Percentiles rank a stretch among this genome's conserved stretches.
These are phyloP conservation scores for Lamprotornis superbus DNA, from an alignment of 2,113 vertebrate species.

Conservation along the genomic window DNA sequence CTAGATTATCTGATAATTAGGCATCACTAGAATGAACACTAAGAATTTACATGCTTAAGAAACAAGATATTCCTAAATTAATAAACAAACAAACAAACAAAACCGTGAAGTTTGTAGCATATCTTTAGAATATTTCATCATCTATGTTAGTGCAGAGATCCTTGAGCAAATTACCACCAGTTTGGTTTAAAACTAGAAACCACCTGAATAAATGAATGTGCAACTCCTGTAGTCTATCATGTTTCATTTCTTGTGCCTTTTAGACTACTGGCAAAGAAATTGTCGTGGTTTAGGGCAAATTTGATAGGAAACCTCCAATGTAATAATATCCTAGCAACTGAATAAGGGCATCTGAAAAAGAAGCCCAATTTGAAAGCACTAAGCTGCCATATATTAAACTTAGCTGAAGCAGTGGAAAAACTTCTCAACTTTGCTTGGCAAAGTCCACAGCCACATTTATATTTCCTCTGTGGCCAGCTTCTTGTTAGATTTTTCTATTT, in stretches of 20 bases:
- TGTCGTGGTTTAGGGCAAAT: too few species aligned
- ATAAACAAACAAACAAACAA: neutral
- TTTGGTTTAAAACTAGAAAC: neutral
- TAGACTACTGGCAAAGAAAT: neutral
- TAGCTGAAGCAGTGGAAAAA: neutral
- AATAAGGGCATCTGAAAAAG: neutral
- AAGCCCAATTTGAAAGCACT: neutral
- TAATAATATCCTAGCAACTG: neutral
- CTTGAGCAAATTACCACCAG: neutral
- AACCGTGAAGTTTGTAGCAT: neutral
- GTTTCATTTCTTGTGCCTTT: neutral
- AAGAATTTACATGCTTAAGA: neutral
- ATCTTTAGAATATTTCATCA: neutral
- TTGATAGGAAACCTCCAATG: too few species aligned
- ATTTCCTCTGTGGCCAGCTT: neutral
- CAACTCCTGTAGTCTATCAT: fast-evolving
- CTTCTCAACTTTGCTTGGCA: neutral
- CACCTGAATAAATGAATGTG: neutral
- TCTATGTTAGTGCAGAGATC: neutral
- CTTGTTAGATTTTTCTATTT: neutral
- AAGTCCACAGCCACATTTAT: neutral
- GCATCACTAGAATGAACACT: too few species aligned
- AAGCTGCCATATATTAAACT: neutral
- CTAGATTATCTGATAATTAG: too few species aligned
- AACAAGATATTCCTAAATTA: neutral